phyloP scores from a whole-genome alignment of 2,113 vertebrate species.

The Mirounga angustirostris region DNA sequence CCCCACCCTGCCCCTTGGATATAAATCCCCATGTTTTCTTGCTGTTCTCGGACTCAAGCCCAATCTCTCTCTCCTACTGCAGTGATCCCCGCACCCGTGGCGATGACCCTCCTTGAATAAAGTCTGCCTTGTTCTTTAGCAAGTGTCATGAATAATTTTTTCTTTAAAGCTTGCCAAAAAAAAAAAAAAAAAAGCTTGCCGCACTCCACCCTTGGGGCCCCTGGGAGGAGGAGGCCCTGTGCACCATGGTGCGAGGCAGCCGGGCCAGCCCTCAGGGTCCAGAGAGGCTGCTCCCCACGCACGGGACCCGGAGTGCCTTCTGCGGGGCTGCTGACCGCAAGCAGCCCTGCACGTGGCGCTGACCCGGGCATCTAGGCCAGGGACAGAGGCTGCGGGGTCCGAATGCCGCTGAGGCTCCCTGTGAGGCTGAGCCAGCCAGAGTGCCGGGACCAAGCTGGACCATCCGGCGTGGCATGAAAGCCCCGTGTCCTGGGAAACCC shows the following conservation, averaged over 20 bases:
- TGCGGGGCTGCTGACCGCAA: background rate
- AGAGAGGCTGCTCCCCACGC: background rate
- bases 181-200: background rate
- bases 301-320: background rate
- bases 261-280: background rate
- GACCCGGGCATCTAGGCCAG: background rate
- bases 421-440: background rate
- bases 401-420: rapidly evolving
- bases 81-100: background rate
- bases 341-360: background rate
- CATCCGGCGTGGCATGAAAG: background rate
- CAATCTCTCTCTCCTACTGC: background rate
- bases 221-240: no score
- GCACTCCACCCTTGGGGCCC: no score
- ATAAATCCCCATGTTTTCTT: background rate
- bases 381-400: background rate
- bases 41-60: background rate
- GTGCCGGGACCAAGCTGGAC: no score
- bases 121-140: background rate
- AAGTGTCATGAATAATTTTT: background rate
- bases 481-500: background rate
- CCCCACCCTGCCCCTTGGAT: background rate
- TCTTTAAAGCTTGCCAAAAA: background rate
- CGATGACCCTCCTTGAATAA: background rate
- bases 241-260: rapidly evolving